Base-by-base conservation (phyloP, 2,888 invertebrate species). In the Phasia obesa region DNA sequence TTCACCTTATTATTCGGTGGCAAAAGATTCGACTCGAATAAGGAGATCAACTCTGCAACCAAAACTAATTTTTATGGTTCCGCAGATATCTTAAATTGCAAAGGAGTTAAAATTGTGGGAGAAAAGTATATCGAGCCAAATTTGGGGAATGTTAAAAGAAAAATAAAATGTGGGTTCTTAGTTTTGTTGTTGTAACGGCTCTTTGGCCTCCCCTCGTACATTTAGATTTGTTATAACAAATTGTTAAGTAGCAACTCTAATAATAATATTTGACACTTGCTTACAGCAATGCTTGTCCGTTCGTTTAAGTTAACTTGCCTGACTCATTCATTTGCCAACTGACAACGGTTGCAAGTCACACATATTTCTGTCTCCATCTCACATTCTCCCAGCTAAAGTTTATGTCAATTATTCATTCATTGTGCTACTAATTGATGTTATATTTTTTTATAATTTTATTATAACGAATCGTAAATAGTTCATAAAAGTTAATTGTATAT, bases 231-330 rank as follows among this genome's bases (percentile, higher is more conserved):
- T 64, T 78, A 78, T 78, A 64, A 38, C 57, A 64, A 53, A 78
- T 71, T 78, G 70, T 78, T n/a, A 71, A 78, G 78, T 51, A 78
- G 64, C 64, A 71, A 64, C 70, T 64, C 64, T 73, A 79, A 65
- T 60, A 74, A 67, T 65, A 80, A 49, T 59, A 81, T 65, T 81
- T 81, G 53, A 62, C 81, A 81, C 81, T 81, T 81, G 71, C 71
- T 67, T 38, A 35, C 19, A 60, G 76, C 81, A 51, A 60, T 60
- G 65, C 23, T 44, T 31, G 51, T 60, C 35, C 23, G n/a, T 15
- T 53, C 11, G 19, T 64, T 49, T 11, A 27, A 47, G 7, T 44
- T 31, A 64, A 75, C 51, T 51, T 64, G 65, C 42, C 64, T 64
- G 65, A 31, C 64, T 64, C 49, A 69, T 31, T 71, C 42, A 25